A percentile compares a stretch with the other conserved stretches of the same genome.
Conservation (phyloP, 1,140 invertebrate species). For the Drosophila kepulauana region DNA sequence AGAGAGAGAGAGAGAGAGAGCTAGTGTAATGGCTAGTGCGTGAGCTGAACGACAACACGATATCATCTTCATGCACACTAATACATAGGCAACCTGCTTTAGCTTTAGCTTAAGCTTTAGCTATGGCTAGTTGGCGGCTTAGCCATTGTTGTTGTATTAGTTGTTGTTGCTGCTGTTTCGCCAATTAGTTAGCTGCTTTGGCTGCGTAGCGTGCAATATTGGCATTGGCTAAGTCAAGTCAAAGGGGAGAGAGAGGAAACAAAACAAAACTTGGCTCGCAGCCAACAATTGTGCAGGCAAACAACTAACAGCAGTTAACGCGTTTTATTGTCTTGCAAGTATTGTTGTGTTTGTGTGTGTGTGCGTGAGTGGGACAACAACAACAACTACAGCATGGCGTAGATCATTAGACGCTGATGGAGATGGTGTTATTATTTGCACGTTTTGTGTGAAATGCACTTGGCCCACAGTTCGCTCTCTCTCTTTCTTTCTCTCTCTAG, state of each 20-base stretch:
- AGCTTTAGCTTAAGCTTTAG: conserved; percentile 11
- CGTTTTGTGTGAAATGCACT: conserved; percentile 73
- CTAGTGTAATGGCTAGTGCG: conserved; percentile 51
- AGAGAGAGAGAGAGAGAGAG: conserved; percentile 18
- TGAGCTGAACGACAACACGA: conserved; percentile 50
- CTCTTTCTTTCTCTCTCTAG: background rate
- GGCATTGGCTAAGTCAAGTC: conserved; percentile 54
- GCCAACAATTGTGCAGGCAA: conserved; percentile 66
- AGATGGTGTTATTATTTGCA: conserved; percentile 84
- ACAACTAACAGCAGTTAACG: conserved; percentile 77
- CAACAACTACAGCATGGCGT: conserved; percentile 57
- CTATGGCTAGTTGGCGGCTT: conserved; percentile 50
- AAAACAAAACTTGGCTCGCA: conserved; percentile 67
- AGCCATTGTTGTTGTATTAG: conserved; percentile 48
- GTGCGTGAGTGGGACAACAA: conserved; percentile 44
- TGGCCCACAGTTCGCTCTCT: conserved; percentile 35
- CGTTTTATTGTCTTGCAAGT: conserved; percentile 79
- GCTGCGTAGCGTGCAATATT: conserved; percentile 70
- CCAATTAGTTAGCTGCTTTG: conserved; percentile 56
- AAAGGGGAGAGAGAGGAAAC: background rate
- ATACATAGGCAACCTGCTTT: conserved; percentile 39
- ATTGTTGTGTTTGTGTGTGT: conserved; percentile 25
- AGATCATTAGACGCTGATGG: conserved; percentile 69
- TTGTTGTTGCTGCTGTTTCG: conserved; percentile 41
- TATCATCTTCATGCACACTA: conserved; percentile 46